Evolutionary conservation across 2,888 invertebrate genomes (phyloP).

Genomic region (Polymixis lichenea): DNA sequence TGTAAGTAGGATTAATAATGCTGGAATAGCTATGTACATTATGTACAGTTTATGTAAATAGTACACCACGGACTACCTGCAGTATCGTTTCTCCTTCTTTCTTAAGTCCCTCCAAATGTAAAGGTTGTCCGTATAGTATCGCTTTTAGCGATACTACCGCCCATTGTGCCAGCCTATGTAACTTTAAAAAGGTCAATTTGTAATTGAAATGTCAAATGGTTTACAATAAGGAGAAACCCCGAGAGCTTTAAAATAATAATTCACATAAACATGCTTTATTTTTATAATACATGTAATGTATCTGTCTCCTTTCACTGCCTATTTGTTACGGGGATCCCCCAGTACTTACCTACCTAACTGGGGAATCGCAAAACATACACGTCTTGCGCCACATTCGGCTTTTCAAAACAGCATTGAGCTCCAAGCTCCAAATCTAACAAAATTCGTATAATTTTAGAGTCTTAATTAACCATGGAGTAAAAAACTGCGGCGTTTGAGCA

Average conservation of each 20-base stretch:
- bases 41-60: conserved; percentile 4
- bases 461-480: background rate
- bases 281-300: background rate
- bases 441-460: background rate
- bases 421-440: background rate
- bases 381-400: background rate
- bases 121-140: conserved; percentile 15
- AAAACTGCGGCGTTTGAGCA: background rate
- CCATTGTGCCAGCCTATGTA: conserved; percentile 44
- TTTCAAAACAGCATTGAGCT: background rate
- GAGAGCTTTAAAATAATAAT: background rate
- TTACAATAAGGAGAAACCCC: no score
- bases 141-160: conserved; percentile 31
- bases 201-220: background rate
- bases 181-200: conserved; percentile 32
- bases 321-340: no score
- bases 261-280: background rate
- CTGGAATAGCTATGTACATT: background rate
- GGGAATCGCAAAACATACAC: background rate
- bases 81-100: conserved; percentile 20
- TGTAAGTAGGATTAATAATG: background rate
- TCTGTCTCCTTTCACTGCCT: background rate
- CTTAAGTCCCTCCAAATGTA: conserved; percentile 3
- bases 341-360: background rate
- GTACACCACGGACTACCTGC: conserved; percentile 25